Conservation (phyloP, 2,797 vertebrate species). For the Lithobates sylvaticus region DNA sequence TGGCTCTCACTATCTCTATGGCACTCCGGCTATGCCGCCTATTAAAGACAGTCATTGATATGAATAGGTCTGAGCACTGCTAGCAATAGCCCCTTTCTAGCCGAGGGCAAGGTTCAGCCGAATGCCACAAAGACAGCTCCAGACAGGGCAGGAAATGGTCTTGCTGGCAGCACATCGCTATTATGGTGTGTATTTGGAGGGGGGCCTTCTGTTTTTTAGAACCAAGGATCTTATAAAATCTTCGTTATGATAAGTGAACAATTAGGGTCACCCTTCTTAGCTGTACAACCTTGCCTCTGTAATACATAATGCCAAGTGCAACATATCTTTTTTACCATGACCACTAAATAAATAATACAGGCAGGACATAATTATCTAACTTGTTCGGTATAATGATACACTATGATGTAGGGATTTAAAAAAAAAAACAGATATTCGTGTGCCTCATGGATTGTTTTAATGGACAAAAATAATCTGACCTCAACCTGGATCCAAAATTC, state of each 20-base stretch:
- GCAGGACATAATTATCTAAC: no score
- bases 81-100: slow-evolving; percentile 36
- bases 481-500: no score
- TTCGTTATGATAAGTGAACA: no score
- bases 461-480: no score
- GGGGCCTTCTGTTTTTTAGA: neutral
- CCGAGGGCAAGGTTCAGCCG: slow-evolving; percentile 52
- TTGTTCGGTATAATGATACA: no score
- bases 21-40: slow-evolving; percentile 13
- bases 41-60: slow-evolving; percentile 55
- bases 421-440: no score
- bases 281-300: neutral
- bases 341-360: no score
- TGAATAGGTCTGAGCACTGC: slow-evolving; percentile 37
- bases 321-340: neutral
- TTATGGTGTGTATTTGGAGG: neutral
- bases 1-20: slow-evolving; percentile 26
- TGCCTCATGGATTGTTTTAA: no score
- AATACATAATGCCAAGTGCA: neutral
- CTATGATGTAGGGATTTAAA: no score
- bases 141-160: neutral
- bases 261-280: neutral
- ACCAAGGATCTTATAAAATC: neutral
- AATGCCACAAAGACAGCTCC: slow-evolving; percentile 20
- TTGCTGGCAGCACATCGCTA: neutral